phyloP scores from a whole-genome alignment of 2,888 invertebrate genomes.

The Cerceris rybyensis region DNA sequence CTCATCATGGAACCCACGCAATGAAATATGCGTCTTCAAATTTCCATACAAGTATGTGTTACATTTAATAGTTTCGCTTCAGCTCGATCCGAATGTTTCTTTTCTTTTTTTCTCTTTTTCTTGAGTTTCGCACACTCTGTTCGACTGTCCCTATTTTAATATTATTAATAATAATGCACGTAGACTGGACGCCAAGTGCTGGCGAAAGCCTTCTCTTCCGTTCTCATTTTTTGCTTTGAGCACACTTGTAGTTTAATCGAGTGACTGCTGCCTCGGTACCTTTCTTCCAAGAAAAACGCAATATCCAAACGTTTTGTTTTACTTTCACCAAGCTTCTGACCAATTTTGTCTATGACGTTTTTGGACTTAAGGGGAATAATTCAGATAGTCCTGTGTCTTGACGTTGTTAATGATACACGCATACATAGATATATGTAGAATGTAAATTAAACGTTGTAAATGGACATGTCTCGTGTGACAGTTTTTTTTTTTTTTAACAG shows the following conservation, averaged over 20 bases:
- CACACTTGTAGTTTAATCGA: constrained; percentile 32
- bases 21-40: constrained; percentile 59
- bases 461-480: constrained; percentile 8
- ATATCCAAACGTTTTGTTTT: not conserved
- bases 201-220: constrained; percentile 53
- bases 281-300: constrained; percentile 3
- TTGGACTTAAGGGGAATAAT: constrained; percentile 8
- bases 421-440: constrained; percentile 40
- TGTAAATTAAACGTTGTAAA: constrained; percentile 37
- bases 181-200: constrained; percentile 67
- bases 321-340: constrained; percentile 1
- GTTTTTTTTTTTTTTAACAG: constrained; percentile 2
- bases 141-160: constrained; percentile 43
- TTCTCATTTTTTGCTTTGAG: constrained; percentile 26
- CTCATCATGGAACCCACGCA: constrained; percentile 61
- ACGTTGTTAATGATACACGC: constrained; percentile 28
- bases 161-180: constrained; percentile 71
- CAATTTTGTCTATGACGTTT: constrained; percentile 4
- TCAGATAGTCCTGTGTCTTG: constrained; percentile 20
- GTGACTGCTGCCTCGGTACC: not conserved
- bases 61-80: constrained; percentile 34
- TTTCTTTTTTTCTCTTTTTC: constrained; percentile 1
- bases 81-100: constrained; percentile 5
- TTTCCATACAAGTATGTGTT: constrained; percentile 56
- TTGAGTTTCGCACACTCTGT: constrained; percentile 35